These are phyloP conservation scores for Drosophila nannoptera DNA, from an alignment of 1,140 invertebrate species.

Conservation along the genomic window DNA sequence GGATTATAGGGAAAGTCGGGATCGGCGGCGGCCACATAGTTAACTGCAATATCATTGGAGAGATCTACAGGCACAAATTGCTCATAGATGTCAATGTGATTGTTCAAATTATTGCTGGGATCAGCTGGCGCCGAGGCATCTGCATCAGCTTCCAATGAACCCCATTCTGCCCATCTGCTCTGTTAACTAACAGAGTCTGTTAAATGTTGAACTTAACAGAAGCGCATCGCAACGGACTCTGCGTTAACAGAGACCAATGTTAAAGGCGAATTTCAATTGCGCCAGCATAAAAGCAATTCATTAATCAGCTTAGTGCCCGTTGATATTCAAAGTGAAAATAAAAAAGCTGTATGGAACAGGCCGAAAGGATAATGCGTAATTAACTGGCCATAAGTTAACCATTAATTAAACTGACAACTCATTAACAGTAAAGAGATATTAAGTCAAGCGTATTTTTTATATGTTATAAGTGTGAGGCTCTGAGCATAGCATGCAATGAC, in stretches of 20 bases:
- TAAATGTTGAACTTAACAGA: too few relatives aligned
- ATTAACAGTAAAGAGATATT: slow-evolving; percentile 3
- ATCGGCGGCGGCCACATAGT: slow-evolving; percentile 62
- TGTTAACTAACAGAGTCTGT: too few relatives aligned
- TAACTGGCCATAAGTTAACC: slow-evolving; percentile 37
- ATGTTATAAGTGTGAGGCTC: not conserved
- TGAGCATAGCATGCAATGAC: slow-evolving; percentile 3
- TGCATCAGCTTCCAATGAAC: slow-evolving; percentile 38
- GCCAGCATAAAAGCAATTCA: slow-evolving; percentile 3
- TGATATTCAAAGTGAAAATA: not conserved
- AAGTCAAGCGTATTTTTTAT: slow-evolving; percentile 3
- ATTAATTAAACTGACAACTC: slow-evolving; percentile 23
- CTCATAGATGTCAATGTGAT: slow-evolving; percentile 70
- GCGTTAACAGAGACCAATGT: slow-evolving; percentile 12
- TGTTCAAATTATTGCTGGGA: slow-evolving; percentile 61
- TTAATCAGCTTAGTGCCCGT: slow-evolving; percentile 21
- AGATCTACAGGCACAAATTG: slow-evolving; percentile 65
- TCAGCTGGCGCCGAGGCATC: slow-evolving; percentile 16
- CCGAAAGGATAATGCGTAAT: slow-evolving; percentile 14
- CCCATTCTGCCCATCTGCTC: too few relatives aligned
- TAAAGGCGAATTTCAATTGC: not conserved
- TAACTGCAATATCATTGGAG: slow-evolving; percentile 78
- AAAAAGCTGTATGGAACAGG: not conserved
- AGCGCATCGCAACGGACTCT: not conserved
- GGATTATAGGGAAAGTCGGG: slow-evolving; percentile 67